A percentile compares a stretch with the other conserved stretches of the same genome.
These are phyloP conservation scores for Ophiothrix spiculata DNA, from an alignment of 35 echinoderm and acorn worm species.

Conservation along the genomic window DNA sequence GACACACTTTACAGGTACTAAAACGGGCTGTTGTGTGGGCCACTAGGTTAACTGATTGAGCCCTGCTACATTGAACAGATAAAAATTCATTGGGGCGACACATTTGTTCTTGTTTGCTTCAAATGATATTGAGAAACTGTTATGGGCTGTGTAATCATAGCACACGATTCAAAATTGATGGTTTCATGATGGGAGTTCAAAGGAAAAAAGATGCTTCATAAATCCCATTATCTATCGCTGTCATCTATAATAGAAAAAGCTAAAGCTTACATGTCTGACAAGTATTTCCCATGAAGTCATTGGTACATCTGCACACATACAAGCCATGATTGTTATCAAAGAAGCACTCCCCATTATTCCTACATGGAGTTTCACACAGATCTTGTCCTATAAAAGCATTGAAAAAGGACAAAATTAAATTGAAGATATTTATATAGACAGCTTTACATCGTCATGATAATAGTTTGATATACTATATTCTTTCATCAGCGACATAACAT, in stretches of 20 bases:
- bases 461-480: too few species aligned
- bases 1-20: too few species aligned
- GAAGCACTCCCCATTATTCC: conserved; percentile 56
- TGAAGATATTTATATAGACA: too few species aligned
- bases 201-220: too few species aligned
- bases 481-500: too few species aligned
- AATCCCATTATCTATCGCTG: too few species aligned
- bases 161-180: too few species aligned
- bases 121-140: not conserved
- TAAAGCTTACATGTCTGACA: conserved; percentile 44
- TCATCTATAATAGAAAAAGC: not conserved
- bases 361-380: conserved; percentile 37
- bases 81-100: not conserved
- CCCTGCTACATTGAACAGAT: not conserved
- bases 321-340: not conserved
- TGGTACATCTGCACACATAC: conserved; percentile 25
- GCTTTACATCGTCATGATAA: too few species aligned
- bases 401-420: too few species aligned
- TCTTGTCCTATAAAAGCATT: not conserved
- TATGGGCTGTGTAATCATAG: not conserved
- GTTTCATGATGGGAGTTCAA: too few species aligned
- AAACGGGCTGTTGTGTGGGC: too few species aligned
- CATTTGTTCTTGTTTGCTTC: not conserved
- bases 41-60: too few species aligned
- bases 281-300: conserved; percentile 14